Evolutionary conservation across 1,140 invertebrate genomes (phyloP), one percentile per base, ranked within the genome.

Genomic region (Ceratina calcarata): DNA sequence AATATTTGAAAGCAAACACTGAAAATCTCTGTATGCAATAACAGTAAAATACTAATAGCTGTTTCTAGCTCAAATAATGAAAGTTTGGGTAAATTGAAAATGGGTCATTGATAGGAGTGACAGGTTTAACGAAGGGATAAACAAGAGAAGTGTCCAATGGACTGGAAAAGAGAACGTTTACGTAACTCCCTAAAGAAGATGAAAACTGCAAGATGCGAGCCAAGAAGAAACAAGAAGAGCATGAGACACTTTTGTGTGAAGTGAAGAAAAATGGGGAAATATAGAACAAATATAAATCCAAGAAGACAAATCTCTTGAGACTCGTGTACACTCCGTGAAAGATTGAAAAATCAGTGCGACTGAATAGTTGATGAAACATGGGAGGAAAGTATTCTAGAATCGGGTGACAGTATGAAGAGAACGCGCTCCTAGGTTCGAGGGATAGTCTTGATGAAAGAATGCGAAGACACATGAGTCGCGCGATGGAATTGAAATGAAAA

Each of bases 401-500:
- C 16, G 16, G 27, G 3, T 27, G 53, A 74, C 10, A 32, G n/a
- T 45, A 24, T 27, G 68, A 20, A 24, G 77, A 20, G 71, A 51
- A 67, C 32, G 49, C 32, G 62, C 24, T 22, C 22, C 37, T 65
- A 32, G 20, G 69, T 75, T 72, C 24, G 72, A 18, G 37, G 60
- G 22, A 75, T 61, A 55, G 12, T 24, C 8, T 37, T 13, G 64
- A 67, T 15, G 69, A 60, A 67, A 62, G 20, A 58, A 32, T 6
- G 61, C 22, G 22, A 55, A 53, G 32, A 55, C 16, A 57, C 60
- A 55, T 22, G 62, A 69, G 27, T 64, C 51, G 67, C 24, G 68
- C 15, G 32, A 65, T 57, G 67, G 55, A 37, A 84, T 32, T 13
- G 82, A 81, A 80, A 71, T 78, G 75, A 87, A 81, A 71, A 83